These are phyloP conservation scores for Nannoperca obscura DNA, from an alignment of 2,797 vertebrate genomes.

Conservation along the genomic window DNA sequence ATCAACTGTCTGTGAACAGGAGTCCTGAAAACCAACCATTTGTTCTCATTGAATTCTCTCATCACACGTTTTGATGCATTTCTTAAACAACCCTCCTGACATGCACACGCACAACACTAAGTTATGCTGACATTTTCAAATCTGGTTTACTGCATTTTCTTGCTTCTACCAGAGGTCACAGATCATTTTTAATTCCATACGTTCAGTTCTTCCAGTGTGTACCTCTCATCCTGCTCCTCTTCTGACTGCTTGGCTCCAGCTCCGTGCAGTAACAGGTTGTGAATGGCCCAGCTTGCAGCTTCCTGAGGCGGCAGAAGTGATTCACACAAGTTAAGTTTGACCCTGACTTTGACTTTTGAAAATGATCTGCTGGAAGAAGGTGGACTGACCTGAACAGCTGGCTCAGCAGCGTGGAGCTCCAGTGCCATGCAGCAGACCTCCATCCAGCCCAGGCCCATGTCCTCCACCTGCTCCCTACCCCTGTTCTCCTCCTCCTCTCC, in stretches of 20 bases:
- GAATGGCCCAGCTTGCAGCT: slow-evolving; percentile 94
- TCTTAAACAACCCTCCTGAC: background rate
- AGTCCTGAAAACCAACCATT: slow-evolving; percentile 80
- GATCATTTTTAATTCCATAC: too few relatives aligned
- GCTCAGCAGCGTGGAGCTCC: slow-evolving; percentile 88
- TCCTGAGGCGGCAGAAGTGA: slow-evolving; percentile 81
- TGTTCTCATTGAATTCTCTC: too few relatives aligned
- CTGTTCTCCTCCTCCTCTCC: slow-evolving; percentile 84
- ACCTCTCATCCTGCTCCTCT: slow-evolving; percentile 91
- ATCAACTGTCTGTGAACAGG: slow-evolving; percentile 92
- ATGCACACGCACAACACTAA: background rate
- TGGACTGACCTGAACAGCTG: slow-evolving; percentile 88
- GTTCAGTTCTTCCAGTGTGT: slow-evolving; percentile 24
- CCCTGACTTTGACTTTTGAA: background rate
- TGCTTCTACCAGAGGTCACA: background rate
- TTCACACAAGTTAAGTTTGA: background rate
- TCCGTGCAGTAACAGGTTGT: slow-evolving; percentile 92
- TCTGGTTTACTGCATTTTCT: background rate
- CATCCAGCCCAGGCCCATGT: slow-evolving; percentile 88
- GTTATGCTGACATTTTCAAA: background rate
- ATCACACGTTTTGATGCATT: background rate
- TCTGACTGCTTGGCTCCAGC: slow-evolving; percentile 80
- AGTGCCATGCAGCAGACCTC: slow-evolving; percentile 90
- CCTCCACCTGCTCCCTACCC: slow-evolving; percentile 75
- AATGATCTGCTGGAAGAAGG: accelerated